A percentile compares a stretch with the other conserved stretches of the same genome.
Conservation (phyloP, 2,797 vertebrate species). For the Knipowitschia caucasica region DNA sequence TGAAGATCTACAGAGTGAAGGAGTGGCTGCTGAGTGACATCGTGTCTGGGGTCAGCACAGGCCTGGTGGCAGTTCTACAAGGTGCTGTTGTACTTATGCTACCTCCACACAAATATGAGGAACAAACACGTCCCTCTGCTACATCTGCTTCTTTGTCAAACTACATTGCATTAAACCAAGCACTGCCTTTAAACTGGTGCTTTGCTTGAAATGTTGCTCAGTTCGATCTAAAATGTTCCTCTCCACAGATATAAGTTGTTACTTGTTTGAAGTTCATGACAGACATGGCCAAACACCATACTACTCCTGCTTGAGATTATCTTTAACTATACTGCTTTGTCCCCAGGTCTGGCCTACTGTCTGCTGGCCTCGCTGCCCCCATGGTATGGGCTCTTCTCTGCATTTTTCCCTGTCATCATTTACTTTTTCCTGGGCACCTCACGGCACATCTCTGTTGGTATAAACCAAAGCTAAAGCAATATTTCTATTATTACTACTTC, state of each 20-base stretch:
- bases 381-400: conserved; percentile 88
- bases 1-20: conserved; percentile 83
- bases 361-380: conserved; percentile 86
- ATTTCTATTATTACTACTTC: neutral
- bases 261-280: no score
- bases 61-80: conserved; percentile 91
- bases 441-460: conserved; percentile 93
- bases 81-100: no score
- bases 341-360: conserved; percentile 90
- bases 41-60: conserved; percentile 90
- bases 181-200: no score
- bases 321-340: conserved; percentile 6
- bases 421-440: conserved; percentile 96
- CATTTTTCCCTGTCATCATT: conserved; percentile 87
- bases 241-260: no score
- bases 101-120: no score
- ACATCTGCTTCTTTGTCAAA: no score
- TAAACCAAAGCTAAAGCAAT: neutral
- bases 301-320: no score
- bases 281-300: no score
- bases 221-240: no score
- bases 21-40: conserved; percentile 90
- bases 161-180: no score
- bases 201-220: no score
- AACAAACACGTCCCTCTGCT: no score